phyloP scores from a whole-genome alignment of 1,140 invertebrate genomes.

The Telenomus remus region DNA sequence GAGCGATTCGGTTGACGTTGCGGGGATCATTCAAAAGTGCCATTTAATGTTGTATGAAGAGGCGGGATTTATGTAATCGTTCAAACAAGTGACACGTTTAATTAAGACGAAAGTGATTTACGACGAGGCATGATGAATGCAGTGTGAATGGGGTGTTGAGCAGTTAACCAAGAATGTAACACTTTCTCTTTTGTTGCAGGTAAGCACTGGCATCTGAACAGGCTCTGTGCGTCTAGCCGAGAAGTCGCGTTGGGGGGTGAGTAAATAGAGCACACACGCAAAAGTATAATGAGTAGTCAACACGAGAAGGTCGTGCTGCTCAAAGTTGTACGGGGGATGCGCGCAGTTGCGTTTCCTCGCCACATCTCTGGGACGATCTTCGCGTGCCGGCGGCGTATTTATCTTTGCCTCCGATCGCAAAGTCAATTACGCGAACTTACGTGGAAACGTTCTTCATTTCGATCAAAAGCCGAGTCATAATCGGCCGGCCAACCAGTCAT shows the following conservation, averaged over 20 bases:
- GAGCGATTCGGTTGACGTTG: too few species aligned
- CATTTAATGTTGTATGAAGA: neutral
- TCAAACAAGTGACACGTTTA: conserved; percentile 45
- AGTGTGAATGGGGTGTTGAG: conserved; percentile 25
- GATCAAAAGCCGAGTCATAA: conserved; percentile 34
- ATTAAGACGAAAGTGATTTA: conserved; percentile 44
- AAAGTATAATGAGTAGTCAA: conserved; percentile 71
- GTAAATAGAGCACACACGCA: conserved; percentile 69
- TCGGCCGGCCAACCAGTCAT: conserved; percentile 48
- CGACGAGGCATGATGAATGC: conserved; percentile 31
- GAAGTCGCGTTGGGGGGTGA: conserved; percentile 66
- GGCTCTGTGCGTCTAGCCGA: conserved; percentile 20
- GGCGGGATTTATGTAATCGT: conserved; percentile 32
- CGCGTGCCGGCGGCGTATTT: conserved; percentile 57
- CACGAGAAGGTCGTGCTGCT: conserved; percentile 53
- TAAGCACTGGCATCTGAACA: conserved; percentile 59
- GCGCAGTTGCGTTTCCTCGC: conserved; percentile 36
- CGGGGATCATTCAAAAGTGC: conserved; percentile 17
- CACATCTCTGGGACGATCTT: conserved; percentile 55
- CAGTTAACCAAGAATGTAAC: conserved; percentile 45
- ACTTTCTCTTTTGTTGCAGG: conserved; percentile 67
- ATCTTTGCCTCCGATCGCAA: conserved; percentile 44
- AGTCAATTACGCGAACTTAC: conserved; percentile 54
- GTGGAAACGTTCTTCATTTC: conserved; percentile 48
- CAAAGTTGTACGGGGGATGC: conserved; percentile 20